These are phyloP conservation scores for Tachyglossus aculeatus DNA, from an alignment of 2,797 vertebrate genomes.

Conservation along the genomic window DNA sequence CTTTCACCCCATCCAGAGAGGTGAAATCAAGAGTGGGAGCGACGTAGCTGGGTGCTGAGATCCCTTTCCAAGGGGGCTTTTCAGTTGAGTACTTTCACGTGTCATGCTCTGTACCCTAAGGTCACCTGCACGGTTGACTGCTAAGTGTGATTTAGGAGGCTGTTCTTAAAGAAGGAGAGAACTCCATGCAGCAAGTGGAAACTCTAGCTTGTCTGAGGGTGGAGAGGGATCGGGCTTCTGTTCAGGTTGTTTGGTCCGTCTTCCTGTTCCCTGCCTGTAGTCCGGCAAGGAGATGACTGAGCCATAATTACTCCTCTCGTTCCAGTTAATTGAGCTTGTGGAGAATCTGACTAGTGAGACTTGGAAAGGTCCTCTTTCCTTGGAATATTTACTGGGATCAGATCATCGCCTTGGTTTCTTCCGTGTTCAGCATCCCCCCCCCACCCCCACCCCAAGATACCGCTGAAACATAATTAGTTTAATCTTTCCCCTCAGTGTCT, in stretches of 20 bases:
- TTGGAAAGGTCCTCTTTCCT: background rate
- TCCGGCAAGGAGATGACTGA: slow-evolving; percentile 28
- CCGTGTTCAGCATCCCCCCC: background rate
- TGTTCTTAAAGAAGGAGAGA: slow-evolving; percentile 5
- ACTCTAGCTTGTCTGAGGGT: accelerated
- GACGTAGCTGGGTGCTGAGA: accelerated
- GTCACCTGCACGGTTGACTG: too few species aligned
- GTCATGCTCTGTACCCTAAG: accelerated
- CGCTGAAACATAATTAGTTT: background rate
- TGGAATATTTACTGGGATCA: slow-evolving; percentile 6
- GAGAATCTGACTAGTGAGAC: slow-evolving; percentile 1
- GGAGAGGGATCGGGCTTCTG: background rate
- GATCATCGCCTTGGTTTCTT: background rate
- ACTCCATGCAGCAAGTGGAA: slow-evolving; percentile 15
- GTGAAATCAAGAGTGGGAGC: background rate
- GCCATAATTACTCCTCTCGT: slow-evolving; percentile 10
- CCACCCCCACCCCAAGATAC: background rate
- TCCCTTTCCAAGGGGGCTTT: background rate
- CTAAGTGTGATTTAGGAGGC: background rate
- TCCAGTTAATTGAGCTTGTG: slow-evolving; percentile 25
- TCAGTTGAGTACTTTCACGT: too few species aligned
- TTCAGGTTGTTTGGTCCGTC: background rate
- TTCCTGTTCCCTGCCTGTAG: background rate
- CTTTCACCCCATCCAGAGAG: too few species aligned
- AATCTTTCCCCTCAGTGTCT: background rate